These are phyloP conservation scores for Sipha flava DNA, from an alignment of 1,140 invertebrate species.

Conservation along the genomic window DNA sequence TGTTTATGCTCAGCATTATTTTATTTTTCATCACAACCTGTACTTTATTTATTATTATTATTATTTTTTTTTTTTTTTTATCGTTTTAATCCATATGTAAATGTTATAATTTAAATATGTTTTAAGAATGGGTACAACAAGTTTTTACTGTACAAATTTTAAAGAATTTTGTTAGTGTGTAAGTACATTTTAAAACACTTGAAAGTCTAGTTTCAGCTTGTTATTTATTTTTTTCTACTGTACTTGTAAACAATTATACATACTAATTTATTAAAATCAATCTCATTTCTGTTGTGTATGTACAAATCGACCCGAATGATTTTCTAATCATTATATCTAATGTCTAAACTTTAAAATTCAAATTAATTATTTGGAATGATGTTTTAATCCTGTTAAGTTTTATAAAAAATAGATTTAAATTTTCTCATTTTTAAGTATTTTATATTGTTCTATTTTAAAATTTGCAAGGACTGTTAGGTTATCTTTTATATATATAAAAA, in stretches of 20 bases:
- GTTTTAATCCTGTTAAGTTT: no score
- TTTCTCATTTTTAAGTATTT: no score
- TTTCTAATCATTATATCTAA: no score
- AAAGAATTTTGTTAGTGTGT: conserved; percentile 1
- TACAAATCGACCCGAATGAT: no score
- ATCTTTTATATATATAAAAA: no score
- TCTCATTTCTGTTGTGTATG: neutral
- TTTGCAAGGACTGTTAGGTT: no score
- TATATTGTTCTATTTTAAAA: no score
- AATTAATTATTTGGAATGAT: no score
- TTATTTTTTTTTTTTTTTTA: neutral
- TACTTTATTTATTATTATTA: neutral
- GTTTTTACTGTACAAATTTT: conserved; percentile 2
- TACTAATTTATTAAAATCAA: conserved; percentile 29
- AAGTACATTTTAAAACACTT: conserved; percentile 25
- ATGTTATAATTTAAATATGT: neutral
- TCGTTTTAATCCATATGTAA: neutral
- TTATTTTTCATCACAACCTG: neutral
- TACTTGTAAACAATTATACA: conserved; percentile 22
- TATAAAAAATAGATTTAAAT: no score
- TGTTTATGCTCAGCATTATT: conserved; percentile 3
- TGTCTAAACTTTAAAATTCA: no score
- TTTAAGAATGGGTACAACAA: neutral
- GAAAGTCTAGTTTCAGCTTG: conserved; percentile 25
- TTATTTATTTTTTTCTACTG: conserved; percentile 32